These are phyloP conservation scores for Manis javanica DNA, from an alignment of 2,797 vertebrate species.

Conservation along the genomic window DNA sequence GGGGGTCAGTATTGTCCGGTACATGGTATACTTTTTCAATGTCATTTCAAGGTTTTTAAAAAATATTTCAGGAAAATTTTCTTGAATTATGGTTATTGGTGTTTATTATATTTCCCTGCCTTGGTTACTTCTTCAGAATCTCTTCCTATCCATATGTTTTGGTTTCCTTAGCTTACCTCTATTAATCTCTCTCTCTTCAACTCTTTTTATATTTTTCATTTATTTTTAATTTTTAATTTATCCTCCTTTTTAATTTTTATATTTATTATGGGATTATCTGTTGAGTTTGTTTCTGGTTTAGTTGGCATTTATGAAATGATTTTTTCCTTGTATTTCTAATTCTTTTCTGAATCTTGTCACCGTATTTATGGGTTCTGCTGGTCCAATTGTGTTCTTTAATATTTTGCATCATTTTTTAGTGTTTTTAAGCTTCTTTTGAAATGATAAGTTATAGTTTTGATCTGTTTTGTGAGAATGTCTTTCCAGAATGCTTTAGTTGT, in stretches of 20 bases:
- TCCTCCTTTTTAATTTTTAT: background rate
- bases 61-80: background rate
- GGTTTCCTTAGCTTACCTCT: background rate
- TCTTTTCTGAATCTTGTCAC: background rate
- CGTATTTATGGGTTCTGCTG: background rate
- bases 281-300: background rate
- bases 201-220: background rate
- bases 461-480: background rate
- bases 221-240: background rate
- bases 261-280: background rate
- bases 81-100: background rate
- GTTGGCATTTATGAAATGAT: background rate
- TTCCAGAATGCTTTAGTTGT: background rate
- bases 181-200: background rate
- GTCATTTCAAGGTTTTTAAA: background rate
- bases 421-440: constrained; percentile 35
- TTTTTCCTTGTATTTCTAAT: constrained; percentile 28
- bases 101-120: background rate
- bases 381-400: background rate
- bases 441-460: background rate
- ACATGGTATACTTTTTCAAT: background rate
- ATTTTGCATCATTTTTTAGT: constrained; percentile 20
- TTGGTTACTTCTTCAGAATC: background rate
- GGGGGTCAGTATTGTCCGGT: background rate
- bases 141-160: background rate